These are phyloP conservation scores for Hepsetus odoe DNA, from an alignment of 2,113 vertebrate species.

Conservation along the genomic window DNA sequence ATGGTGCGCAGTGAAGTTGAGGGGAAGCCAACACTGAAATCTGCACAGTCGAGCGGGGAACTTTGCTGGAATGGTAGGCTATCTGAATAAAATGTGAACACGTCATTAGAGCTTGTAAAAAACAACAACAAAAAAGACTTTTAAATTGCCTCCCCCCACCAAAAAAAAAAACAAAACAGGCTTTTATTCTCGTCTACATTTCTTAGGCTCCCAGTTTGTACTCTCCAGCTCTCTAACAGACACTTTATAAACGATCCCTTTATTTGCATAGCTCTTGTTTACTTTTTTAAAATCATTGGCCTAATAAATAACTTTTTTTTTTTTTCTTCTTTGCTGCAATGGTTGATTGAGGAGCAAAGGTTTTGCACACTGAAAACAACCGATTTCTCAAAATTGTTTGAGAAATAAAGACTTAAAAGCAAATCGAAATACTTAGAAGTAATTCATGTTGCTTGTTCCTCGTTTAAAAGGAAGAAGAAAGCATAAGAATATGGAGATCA, in stretches of 20 bases:
- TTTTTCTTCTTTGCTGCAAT: background rate
- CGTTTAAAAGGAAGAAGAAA: background rate
- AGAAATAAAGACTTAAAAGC: background rate
- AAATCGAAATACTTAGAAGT: background rate
- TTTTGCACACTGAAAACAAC: too few species aligned
- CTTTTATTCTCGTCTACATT: background rate
- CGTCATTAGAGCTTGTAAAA: background rate
- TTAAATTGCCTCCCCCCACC: too few species aligned
- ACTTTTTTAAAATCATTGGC: background rate
- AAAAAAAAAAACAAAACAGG: too few species aligned
- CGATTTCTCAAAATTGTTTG: too few species aligned
- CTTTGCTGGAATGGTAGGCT: background rate
- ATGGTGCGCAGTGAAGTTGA: slow-evolving; percentile 51
- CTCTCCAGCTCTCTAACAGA: background rate
- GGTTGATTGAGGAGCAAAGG: background rate
- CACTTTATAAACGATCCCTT: background rate
- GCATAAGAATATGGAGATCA: background rate
- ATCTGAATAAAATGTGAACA: background rate
- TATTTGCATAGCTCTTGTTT: background rate
- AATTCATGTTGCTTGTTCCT: background rate
- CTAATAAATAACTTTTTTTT: background rate
- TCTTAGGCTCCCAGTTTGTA: background rate
- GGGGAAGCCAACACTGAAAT: slow-evolving; percentile 30
- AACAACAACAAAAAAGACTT: too few species aligned
- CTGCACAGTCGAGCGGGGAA: background rate